Base-by-base conservation (phyloP, 1,140 invertebrate genomes). In the Penaeus japonicus region DNA sequence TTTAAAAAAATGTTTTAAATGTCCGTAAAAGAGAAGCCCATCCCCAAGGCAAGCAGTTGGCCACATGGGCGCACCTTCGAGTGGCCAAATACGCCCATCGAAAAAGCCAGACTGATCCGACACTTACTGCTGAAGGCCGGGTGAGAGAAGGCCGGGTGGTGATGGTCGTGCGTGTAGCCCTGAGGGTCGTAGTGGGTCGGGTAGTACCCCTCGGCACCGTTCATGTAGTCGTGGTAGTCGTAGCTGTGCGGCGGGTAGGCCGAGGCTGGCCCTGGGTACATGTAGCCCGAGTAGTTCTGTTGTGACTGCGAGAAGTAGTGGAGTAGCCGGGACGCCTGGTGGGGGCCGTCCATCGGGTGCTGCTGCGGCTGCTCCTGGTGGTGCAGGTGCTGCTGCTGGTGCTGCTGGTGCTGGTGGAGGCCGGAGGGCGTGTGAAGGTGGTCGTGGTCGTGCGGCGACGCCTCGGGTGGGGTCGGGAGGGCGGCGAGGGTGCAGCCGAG, bases 401-500 rank as follows among this genome's bases (percentile, higher is more conserved):
- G 54, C 54, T 88, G 89, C 62, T 88, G 90, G 55, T 86, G 79
- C 27, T 17, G 73, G 79, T 57, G 53, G 35, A 59, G 53, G 88
- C 22, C 78, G 85, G 62, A 32, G 73, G 84, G 22, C 62, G 85
- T 85, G 86, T 84, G 80, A 59, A 90, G 81, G 85, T 87, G 86
- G 86, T 90, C 90, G 65, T 90, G 90, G 57, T 90, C 90, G 70
- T 90, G 90, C 3, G 90, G 90, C 39, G 90, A 90, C 39, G 87
- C 84, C 75, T 90, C 90, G 27, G 90, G 90, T 10, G 90, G 90
- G 18, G 90, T 90, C 20, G 90, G 90, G 24, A 90, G 88, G 59
- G 90, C 90, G 17, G 90, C 80, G 24, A 90, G 65, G 20, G 90
- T 87, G 70, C 89, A 89, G 3, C 84, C 24, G 53, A 84, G 84